Evolutionary conservation across 2,797 vertebrate species (phyloP).

Genomic region (Anabas testudineus): DNA sequence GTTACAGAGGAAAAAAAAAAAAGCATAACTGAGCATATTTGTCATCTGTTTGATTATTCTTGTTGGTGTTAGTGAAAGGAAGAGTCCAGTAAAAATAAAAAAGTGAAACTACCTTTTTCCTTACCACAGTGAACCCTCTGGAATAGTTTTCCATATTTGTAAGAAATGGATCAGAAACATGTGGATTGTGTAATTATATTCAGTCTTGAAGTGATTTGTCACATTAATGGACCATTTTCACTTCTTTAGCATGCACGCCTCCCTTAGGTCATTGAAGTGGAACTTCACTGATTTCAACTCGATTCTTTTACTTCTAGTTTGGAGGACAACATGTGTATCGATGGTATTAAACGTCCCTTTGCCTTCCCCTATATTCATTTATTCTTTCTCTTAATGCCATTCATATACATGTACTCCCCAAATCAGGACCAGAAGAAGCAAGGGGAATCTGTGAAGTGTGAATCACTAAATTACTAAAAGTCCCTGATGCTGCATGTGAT

Average conservation of each 20-base stretch:
- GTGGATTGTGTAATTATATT: constrained; percentile 23
- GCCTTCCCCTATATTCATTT: no score
- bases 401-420: no score
- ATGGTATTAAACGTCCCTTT: no score
- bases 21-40: constrained; percentile 45
- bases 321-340: no score
- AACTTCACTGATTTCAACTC: no score
- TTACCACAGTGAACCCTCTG: constrained; percentile 5
- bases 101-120: constrained; percentile 15
- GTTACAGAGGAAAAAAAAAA: constrained; percentile 45
- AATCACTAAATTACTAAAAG: neutral
- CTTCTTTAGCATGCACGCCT: constrained; percentile 19
- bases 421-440: no score
- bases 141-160: constrained; percentile 16
- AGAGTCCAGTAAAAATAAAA: constrained; percentile 33
- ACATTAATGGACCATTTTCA: constrained; percentile 30
- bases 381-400: no score
- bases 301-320: no score
- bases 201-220: constrained; percentile 35
- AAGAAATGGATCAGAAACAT: constrained; percentile 32
- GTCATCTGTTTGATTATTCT: constrained; percentile 38
- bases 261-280: neutral
- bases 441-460: neutral
- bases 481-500: no score
- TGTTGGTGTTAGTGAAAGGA: constrained; percentile 47